Base-by-base conservation (phyloP, 2,113 vertebrate species). In the Equus przewalskii region DNA sequence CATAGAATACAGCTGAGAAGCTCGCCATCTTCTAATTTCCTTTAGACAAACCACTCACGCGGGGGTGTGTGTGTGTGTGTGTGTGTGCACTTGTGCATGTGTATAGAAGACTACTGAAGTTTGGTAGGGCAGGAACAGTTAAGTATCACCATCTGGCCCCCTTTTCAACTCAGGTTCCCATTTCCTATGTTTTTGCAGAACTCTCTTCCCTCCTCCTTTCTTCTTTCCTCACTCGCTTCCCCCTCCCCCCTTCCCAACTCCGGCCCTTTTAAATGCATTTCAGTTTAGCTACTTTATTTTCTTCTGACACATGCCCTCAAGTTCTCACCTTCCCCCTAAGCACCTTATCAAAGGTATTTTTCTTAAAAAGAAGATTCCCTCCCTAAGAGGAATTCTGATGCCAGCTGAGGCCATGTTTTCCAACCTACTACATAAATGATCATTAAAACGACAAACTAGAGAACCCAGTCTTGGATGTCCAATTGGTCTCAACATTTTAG, bases 1-100 rank as follows among this genome's bases (percentile, higher is more conserved):
- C 46, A 10, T 13, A 19, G 3, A 6, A 2, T 19, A 28, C 28
- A 21, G 54, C n/a, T 3, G 0, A 92, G 56, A 21, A 24, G 6
- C 58, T 69, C 6, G 56, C 33, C 58, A 41, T 41, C 36, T 60
- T 79, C 24, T 36, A 62, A 46, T 73, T 76, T 84, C 60, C 65
- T 65, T 78, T 54, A 78, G 67, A 70, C 18, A 81, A 30, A 51
- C 24, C 64, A 60, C 22, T 64, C 28, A 4, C 6, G n/a, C 22
- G 15, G 44, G 8, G 14, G 21, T 64, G 21, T 46, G 44, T 15
- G 8, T 28, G 24, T 41, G 22, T 76, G 49, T 21, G 54, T 44
- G 41, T 49, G 70, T 4, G 24, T 33, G 26, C 41, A 3, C 41
- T 3, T 18, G 22, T 1, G 19, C n/a, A 0, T 14, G 0, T 62